Percentiles rank a stretch among this genome's conserved stretches.
These are phyloP conservation scores for Drosophila meridionalis DNA, from an alignment of 2,888 invertebrate species.

Conservation along the genomic window DNA sequence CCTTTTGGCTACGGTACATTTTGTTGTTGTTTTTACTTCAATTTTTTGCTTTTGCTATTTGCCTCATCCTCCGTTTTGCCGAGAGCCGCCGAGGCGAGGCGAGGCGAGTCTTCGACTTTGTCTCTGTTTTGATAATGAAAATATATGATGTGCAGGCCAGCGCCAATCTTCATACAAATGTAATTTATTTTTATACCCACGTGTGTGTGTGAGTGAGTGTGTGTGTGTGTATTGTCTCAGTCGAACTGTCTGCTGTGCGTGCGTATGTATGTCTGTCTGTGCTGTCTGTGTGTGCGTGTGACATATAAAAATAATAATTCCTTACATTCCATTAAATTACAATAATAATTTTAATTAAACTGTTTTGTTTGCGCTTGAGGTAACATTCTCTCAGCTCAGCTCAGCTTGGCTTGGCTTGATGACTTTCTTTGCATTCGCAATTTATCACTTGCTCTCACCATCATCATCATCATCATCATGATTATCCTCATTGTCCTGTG, in stretches of 20 bases:
- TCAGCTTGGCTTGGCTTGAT: conserved; percentile 49
- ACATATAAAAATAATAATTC: conserved; percentile 75
- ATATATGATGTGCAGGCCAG: conserved; percentile 80
- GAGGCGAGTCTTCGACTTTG: conserved; percentile 48
- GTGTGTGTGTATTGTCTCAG: conserved; percentile 25
- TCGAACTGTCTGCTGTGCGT: conserved; percentile 12
- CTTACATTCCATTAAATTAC: conserved; percentile 80
- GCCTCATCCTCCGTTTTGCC: conserved; percentile 30
- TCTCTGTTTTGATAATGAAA: conserved; percentile 82
- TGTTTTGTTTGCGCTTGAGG: conserved; percentile 73
- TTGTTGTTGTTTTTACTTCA: conserved; percentile 3
- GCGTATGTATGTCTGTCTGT: conserved; percentile 16
- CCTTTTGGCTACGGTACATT: conserved; percentile 44
- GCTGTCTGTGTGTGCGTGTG: conserved; percentile 29
- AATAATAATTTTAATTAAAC: conserved; percentile 80
- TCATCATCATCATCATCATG: conserved; percentile 40
- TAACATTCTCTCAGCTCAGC: conserved; percentile 47
- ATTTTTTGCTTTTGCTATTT: conserved; percentile 44
- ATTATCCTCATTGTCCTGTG: conserved; percentile 38
- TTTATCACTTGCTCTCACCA: conserved; percentile 43
- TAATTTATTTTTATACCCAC: conserved; percentile 77
- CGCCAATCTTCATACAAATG: conserved; percentile 80
- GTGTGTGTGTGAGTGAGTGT: conserved; percentile 41
- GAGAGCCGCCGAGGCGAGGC: conserved; percentile 17
- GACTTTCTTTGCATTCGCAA: conserved; percentile 52